Evolutionary conservation across 2,113 vertebrate genomes (phyloP), one percentile per base, ranked within the genome.

Genomic region (Oncorhynchus nerka): DNA sequence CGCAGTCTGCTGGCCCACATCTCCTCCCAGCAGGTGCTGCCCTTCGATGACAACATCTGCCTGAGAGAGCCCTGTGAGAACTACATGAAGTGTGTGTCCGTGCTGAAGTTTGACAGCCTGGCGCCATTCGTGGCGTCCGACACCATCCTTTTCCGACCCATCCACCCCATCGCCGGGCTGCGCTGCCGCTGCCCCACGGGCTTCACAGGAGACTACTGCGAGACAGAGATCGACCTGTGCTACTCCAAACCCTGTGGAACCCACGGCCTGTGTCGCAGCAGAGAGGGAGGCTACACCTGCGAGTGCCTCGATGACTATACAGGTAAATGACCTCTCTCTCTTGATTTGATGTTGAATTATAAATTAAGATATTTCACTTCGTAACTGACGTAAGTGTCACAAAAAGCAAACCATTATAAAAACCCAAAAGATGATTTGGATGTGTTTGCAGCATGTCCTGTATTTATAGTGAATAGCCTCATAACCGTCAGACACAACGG

Each of bases 11-110:
- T 99, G 39, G 91, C 96, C 0, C 92, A 92, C 84, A 91, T 96
- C 83, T 96, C 96, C 0, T 95, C 95, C 0, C 97, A 99, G 91
- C 93, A 91, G 1, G 97, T 99, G 61, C 94, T 99, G 73, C 97
- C 97, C 55, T 99, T 99, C n/a, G 97, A 99, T 1, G 97, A 99
- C 94, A 99, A 99, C 87, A 95, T 98, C 90, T 99, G 97, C 88
- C 93, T 99, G 65, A 94, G 97, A 0, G 97, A 99, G 86, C 97
- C 97, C 0, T 99, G 97, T 5, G 97, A 99, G 92, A 99, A 99
- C 92, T 99, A 99, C 94, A 96, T 99, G 97, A 96, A 96, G 93
- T 99, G 97, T 5, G 96, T 99, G 75, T 97, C 97, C 0, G 97
- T 98, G 80, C 93, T 98, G 71, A 95, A 95, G 86, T 99, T 99